A percentile compares a stretch with the other conserved stretches of the same genome.
phyloP scores from a whole-genome alignment of 37 sponge, comb jelly and placozoan genomes.

The Oscarella lobularis region DNA sequence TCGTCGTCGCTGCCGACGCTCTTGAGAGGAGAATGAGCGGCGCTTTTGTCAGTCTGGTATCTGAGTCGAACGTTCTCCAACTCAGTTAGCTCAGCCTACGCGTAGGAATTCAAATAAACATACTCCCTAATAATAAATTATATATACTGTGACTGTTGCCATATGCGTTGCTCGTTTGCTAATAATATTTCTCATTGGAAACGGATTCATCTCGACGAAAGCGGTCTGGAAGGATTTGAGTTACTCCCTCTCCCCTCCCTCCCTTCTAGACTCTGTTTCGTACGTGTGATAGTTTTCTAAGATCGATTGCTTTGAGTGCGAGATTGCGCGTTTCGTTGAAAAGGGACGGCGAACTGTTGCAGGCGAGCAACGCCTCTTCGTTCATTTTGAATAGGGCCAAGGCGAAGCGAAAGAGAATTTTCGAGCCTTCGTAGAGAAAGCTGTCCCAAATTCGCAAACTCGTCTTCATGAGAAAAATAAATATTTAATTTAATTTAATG shows the following conservation, averaged over 20 bases:
- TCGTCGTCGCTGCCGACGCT: neutral
- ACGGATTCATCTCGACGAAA: slow-evolving; percentile 63
- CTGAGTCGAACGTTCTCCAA: neutral
- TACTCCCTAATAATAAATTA: neutral
- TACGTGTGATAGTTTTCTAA: slow-evolving; percentile 41
- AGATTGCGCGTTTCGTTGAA: slow-evolving; percentile 69
- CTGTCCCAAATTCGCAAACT: slow-evolving; percentile 89
- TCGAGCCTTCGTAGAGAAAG: slow-evolving; percentile 90
- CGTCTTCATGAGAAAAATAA: slow-evolving; percentile 4
- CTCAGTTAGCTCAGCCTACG: neutral
- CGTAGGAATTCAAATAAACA: neutral
- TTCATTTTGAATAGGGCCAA: slow-evolving; percentile 85
- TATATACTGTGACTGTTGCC: neutral
- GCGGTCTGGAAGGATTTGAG: slow-evolving; percentile 50
- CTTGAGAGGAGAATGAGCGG: neutral
- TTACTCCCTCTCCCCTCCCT: too few relatives aligned
- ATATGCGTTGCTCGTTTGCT: slow-evolving; percentile 9
- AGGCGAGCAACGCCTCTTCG: slow-evolving; percentile 54
- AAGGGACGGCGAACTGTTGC: slow-evolving; percentile 40
- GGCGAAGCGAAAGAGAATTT: slow-evolving; percentile 88
- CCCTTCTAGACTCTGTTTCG: neutral
- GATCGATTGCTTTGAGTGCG: slow-evolving; percentile 36
- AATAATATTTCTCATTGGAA: slow-evolving; percentile 25
- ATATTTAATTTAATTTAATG: neutral
- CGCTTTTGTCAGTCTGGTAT: neutral